These are phyloP conservation scores for Leptocoma aspasia DNA, from an alignment of 2,113 vertebrate genomes.

Conservation along the genomic window DNA sequence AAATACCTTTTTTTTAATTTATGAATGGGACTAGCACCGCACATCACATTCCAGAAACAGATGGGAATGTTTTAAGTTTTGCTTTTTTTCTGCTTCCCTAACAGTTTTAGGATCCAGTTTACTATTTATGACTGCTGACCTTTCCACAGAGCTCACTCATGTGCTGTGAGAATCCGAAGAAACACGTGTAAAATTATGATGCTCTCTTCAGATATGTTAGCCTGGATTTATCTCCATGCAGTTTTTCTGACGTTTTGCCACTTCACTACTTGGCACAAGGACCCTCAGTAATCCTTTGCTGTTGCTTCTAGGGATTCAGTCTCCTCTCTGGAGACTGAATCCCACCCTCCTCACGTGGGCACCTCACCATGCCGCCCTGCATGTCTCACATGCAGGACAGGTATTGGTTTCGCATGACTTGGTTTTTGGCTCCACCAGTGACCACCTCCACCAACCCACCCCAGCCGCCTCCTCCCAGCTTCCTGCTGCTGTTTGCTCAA, in stretches of 20 bases:
- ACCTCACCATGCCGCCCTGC: fast-evolving
- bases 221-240: not conserved
- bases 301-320: not conserved
- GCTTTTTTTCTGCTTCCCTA: not conserved
- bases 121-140: not conserved
- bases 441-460: not conserved
- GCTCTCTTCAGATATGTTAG: not conserved
- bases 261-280: not conserved
- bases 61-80: not conserved
- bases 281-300: not conserved
- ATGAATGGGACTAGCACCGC: not conserved
- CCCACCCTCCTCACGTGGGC: too few species aligned
- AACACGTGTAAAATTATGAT: not conserved
- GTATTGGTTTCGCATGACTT: too few species aligned
- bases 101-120: not conserved
- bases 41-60: not conserved
- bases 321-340: too few species aligned
- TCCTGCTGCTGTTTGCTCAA: not conserved
- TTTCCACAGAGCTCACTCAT: not conserved
- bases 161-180: not conserved
- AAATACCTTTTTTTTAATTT: not conserved
- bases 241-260: not conserved
- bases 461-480: fast-evolving
- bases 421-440: not conserved
- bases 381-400: too few species aligned